Percentiles rank a stretch among this genome's conserved stretches.
Evolutionary conservation across 2,113 vertebrate genomes (phyloP).

Genomic region (Ornithorhynchus anatinus): DNA sequence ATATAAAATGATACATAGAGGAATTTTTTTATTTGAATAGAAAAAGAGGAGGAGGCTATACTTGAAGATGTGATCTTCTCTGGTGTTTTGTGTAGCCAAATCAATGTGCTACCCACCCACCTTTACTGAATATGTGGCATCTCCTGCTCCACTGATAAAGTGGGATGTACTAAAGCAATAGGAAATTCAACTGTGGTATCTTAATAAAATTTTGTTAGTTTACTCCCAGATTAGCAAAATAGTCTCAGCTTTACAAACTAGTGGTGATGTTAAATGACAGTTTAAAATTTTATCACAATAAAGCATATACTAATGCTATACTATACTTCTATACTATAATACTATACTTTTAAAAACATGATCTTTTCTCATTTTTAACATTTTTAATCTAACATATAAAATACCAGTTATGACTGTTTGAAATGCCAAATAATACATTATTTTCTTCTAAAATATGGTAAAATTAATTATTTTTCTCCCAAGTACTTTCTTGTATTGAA

Average conservation of each 20-base stretch:
- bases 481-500: constrained; percentile 4
- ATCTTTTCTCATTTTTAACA: too few relatives aligned
- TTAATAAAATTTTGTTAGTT: neutral
- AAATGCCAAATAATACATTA: neutral
- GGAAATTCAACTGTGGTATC: neutral
- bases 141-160: neutral
- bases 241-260: neutral
- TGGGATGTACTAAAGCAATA: neutral
- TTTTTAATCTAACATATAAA: too few relatives aligned
- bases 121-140: too few relatives aligned
- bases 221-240: neutral
- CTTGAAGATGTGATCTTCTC: too few relatives aligned
- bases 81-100: too few relatives aligned
- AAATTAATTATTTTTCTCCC: neutral
- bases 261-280: neutral
- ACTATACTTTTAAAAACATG: neutral
- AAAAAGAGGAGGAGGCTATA: too few relatives aligned
- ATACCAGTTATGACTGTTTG: neutral
- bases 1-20: too few relatives aligned
- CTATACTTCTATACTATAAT: neutral
- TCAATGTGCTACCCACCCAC: too few relatives aligned
- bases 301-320: neutral
- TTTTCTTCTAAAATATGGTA: neutral
- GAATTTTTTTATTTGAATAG: too few relatives aligned
- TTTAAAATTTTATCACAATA: neutral